Percentiles rank a stretch among this genome's conserved stretches.
phyloP scores from a whole-genome alignment of 2,113 vertebrate genomes.

The Thamnaconus septentrionalis region DNA sequence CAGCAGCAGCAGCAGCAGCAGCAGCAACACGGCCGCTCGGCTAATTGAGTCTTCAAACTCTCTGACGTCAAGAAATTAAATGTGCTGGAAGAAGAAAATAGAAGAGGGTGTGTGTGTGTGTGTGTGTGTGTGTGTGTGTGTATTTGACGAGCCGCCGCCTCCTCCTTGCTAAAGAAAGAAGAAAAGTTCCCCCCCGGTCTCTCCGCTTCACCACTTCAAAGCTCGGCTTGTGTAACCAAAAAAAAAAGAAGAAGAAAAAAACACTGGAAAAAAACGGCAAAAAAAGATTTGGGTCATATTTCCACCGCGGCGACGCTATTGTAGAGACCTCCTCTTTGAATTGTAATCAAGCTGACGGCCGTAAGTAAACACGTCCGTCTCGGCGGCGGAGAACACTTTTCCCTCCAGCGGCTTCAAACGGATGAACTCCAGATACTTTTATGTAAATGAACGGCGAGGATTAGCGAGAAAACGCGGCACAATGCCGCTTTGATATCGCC shows the following conservation, averaged over 20 bases:
- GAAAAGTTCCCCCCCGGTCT: conserved; percentile 54
- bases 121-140: too few species aligned
- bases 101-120: too few species aligned
- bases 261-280: too few species aligned
- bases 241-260: too few species aligned
- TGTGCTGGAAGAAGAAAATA: too few species aligned
- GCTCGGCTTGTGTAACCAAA: conserved; percentile 65
- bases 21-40: too few species aligned
- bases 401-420: conserved; percentile 30
- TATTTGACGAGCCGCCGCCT: too few species aligned
- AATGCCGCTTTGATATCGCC: conserved; percentile 1
- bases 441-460: background rate
- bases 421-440: conserved; percentile 26
- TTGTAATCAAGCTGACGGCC: conserved; percentile 72
- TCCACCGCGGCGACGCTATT: conserved; percentile 78
- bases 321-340: conserved; percentile 75
- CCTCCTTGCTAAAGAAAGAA: conserved; percentile 37
- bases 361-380: conserved; percentile 70
- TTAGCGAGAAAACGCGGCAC: background rate
- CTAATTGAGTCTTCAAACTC: too few species aligned
- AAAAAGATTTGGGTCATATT: conserved; percentile 74
- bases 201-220: conserved; percentile 83
- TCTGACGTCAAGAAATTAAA: too few species aligned
- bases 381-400: conserved; percentile 34
- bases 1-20: too few species aligned